Evolutionary conservation across 2,113 vertebrate species (phyloP).

Genomic region (Ciconia stormi): DNA sequence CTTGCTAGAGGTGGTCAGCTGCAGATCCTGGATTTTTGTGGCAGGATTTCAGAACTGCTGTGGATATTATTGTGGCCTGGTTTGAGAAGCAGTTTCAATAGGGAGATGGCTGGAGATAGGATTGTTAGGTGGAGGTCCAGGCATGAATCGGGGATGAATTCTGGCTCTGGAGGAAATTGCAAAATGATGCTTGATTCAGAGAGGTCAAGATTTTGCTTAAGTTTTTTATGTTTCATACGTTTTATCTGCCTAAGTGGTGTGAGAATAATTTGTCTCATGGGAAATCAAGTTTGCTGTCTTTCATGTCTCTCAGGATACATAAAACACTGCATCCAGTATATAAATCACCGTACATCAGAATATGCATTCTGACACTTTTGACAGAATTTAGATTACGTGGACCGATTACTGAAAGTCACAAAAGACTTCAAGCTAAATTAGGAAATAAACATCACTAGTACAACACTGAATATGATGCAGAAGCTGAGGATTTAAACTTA

Average conservation of each 20-base stretch:
- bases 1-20: not conserved
- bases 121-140: not conserved
- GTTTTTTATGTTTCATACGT: not conserved
- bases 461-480: not conserved
- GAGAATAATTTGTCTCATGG: not conserved
- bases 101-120: not conserved
- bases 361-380: not conserved
- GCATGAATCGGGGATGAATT: not conserved
- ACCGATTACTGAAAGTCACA: not conserved
- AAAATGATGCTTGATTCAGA: not conserved
- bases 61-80: not conserved
- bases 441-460: not conserved
- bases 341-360: not conserved
- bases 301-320: not conserved
- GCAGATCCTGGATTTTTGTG: not conserved
- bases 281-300: not conserved
- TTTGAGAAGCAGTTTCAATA: not conserved
- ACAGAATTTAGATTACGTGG: not conserved
- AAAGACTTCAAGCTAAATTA: not conserved
- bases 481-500: not conserved
- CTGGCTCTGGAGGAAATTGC: not conserved
- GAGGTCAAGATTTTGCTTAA: not conserved
- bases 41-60: not conserved
- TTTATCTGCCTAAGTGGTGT: not conserved
- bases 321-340: not conserved